Evolutionary conservation across 1,140 invertebrate genomes (phyloP).

Genomic region (Proales similis): DNA sequence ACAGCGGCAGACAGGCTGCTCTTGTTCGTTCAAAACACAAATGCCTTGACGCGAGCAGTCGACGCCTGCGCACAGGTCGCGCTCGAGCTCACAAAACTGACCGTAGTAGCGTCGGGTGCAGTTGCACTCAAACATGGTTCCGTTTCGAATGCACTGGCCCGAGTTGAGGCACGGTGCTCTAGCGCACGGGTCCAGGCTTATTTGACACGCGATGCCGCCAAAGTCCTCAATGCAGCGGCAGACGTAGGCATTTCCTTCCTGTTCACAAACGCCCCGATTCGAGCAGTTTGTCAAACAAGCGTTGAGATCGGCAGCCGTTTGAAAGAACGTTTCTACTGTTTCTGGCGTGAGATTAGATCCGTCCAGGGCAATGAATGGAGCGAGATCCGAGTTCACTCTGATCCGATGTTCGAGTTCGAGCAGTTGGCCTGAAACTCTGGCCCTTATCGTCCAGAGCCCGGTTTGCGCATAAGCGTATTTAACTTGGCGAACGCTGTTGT

Average conservation of each 20-base stretch:
- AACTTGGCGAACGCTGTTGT: too few relatives aligned
- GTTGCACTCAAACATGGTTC: constrained; percentile 69
- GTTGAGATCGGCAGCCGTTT: background rate
- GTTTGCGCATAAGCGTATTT: too few relatives aligned
- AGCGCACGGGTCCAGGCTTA: constrained; percentile 69
- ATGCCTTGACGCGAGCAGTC: constrained; percentile 3
- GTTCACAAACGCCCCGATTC: constrained; percentile 1
- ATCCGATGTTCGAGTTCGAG: too few relatives aligned
- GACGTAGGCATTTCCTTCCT: background rate
- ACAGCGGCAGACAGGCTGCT: background rate
- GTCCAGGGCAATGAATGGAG: too few relatives aligned
- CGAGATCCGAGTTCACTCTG: too few relatives aligned
- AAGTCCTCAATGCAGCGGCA: constrained; percentile 14
- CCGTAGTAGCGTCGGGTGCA: constrained; percentile 77
- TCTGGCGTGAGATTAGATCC: too few relatives aligned
- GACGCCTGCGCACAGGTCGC: constrained; percentile 4
- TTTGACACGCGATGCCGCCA: constrained; percentile 73
- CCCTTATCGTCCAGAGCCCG: too few relatives aligned
- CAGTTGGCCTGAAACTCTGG: too few relatives aligned
- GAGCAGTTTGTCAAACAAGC: constrained; percentile 16
- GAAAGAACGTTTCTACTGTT: too few relatives aligned
- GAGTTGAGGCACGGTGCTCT: constrained; percentile 73
- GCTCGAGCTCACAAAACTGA: constrained; percentile 59
- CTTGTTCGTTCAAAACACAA: background rate
- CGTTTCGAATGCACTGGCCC: constrained; percentile 77